Percentiles rank a stretch among this genome's conserved stretches.
Conservation (phyloP, 2,113 vertebrate species). For the Austrofundulus limnaeus region DNA sequence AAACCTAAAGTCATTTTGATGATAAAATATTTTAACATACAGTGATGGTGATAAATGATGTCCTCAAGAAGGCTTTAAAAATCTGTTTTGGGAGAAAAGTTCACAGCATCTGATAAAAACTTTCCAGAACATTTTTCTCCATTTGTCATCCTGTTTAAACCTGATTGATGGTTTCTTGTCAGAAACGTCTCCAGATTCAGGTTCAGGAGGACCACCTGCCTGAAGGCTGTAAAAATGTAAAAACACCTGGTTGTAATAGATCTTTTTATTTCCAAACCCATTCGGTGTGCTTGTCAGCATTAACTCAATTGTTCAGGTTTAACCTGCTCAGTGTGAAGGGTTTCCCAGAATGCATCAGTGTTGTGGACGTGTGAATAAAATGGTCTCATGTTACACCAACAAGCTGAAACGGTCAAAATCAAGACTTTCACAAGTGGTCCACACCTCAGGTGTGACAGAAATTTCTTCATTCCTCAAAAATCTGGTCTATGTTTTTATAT, state of each 20-base stretch:
- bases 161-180: too few relatives aligned
- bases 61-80: neutral
- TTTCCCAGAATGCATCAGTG: conserved; percentile 6
- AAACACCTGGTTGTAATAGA: conserved; percentile 45
- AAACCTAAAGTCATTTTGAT: neutral
- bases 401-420: too few relatives aligned
- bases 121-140: conserved; percentile 11
- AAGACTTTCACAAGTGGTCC: too few relatives aligned
- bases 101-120: conserved; percentile 4
- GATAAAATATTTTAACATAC: too few relatives aligned
- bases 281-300: conserved; percentile 18
- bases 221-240: conserved; percentile 5
- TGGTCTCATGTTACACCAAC: conserved; percentile 29
- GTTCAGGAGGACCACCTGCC: too few relatives aligned
- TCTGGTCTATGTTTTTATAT: too few relatives aligned
- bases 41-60: too few relatives aligned
- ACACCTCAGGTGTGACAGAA: too few relatives aligned
- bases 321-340: conserved; percentile 19
- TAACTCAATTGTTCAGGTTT: conserved; percentile 33
- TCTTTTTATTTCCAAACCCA: conserved; percentile 26
- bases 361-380: conserved; percentile 20
- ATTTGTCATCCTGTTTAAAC: conserved; percentile 22
- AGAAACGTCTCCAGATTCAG: too few relatives aligned
- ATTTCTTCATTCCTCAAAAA: too few relatives aligned
- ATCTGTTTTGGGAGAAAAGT: neutral